Conservation (phyloP, 2,113 vertebrate species). For the Anas platyrhynchos region DNA sequence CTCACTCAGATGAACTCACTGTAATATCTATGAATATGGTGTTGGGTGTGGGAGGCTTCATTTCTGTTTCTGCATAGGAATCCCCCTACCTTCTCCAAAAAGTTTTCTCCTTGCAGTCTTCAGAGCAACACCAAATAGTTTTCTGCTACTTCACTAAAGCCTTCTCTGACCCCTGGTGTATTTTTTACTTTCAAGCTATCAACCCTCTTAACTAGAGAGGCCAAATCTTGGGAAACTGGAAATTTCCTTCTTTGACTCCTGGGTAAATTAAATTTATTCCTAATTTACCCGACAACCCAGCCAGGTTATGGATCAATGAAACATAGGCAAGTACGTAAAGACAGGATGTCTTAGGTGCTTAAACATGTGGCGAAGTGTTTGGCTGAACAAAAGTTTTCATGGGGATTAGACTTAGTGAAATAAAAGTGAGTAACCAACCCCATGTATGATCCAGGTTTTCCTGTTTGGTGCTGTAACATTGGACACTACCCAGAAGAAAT, state of each 20-base stretch:
- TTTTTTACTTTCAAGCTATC: background rate
- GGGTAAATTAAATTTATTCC: background rate
- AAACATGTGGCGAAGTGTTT: background rate
- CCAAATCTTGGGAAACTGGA: background rate
- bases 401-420: slow-evolving; percentile 10
- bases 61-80: background rate
- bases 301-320: background rate
- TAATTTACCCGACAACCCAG: background rate
- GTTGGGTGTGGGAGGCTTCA: background rate
- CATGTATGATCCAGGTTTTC: background rate
- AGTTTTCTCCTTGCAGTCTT: background rate
- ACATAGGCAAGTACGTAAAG: background rate
- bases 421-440: background rate
- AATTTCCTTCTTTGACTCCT: background rate
- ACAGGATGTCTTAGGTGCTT: slow-evolving; percentile 9
- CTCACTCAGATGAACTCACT: background rate
- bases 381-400: background rate
- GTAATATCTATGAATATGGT: background rate
- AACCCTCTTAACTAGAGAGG: background rate
- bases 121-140: background rate
- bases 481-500: background rate
- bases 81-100: background rate
- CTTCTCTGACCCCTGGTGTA: background rate
- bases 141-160: background rate
- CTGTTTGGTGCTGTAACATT: background rate